A percentile compares a stretch with the other conserved stretches of the same genome.
Evolutionary conservation across 1,140 invertebrate genomes (phyloP).

Genomic region (Lordiphosa collinella): DNA sequence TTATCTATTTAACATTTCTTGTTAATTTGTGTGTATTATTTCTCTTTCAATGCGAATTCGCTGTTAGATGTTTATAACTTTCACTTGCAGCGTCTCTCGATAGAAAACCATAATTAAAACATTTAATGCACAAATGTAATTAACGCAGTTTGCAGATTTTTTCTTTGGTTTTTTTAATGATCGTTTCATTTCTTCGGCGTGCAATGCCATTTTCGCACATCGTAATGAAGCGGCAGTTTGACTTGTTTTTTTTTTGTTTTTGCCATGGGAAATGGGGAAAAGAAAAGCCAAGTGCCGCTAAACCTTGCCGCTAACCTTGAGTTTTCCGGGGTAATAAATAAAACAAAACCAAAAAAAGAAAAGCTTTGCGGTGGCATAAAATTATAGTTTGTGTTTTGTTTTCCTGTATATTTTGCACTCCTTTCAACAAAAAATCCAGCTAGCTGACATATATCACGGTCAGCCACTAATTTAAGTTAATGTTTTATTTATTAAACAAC

Average conservation of each 20-base stretch:
- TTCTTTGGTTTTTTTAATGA: constrained; percentile 2
- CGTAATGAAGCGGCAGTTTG: not conserved
- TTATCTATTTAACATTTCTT: constrained; percentile 16
- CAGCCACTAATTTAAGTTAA: constrained; percentile 4
- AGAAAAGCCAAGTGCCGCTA: constrained; percentile 15
- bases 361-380: constrained; percentile 3
- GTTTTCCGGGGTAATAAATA: constrained; percentile 15
- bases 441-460: not conserved
- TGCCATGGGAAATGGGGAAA: constrained; percentile 6
- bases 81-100: not conserved
- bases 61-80: constrained; percentile 17
- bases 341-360: not conserved
- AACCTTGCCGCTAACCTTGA: constrained; percentile 7
- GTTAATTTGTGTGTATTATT: constrained; percentile 10
- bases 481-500: too few species aligned
- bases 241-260: not conserved
- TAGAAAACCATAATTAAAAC: constrained; percentile 16
- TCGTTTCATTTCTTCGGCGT: not conserved
- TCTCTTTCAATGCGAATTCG: constrained; percentile 8
- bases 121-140: constrained; percentile 17
- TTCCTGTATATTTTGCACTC: too few species aligned
- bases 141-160: constrained; percentile 6
- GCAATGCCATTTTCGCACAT: constrained; percentile 1
- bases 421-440: too few species aligned
- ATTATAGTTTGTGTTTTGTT: too few species aligned